Evolutionary conservation across 2,797 vertebrate genomes (phyloP), one percentile per base, ranked within the genome.

Genomic region (Odontamblyopus rebecca): DNA sequence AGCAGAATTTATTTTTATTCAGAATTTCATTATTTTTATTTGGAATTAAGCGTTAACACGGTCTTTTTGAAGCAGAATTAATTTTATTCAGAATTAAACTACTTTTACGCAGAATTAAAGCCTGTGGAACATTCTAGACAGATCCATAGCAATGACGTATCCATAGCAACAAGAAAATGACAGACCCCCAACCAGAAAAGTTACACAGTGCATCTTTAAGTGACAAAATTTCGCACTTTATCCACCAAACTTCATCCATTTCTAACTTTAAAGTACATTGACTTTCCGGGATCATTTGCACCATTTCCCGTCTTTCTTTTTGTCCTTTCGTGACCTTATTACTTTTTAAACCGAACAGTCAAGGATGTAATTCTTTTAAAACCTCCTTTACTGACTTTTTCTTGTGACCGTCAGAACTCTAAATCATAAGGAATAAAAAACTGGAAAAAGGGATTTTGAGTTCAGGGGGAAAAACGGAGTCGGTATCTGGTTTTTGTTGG

Each of bases 391-490:
- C 32, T 61, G 16, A 68, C 70, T 29, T 67, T 32, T 68, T 67
- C 23, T 12, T 54, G 23, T 13, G 23, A 30, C 23, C 19, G 27
- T 1, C n/a, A 38, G 9, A 50, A 35, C 48, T 50, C 65, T 65
- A 1, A 9, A 44, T 61, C 12, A 18, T 27, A 3, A 0, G 48
- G 2, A 63, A 62, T 27, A 57, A 38, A 23, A 19, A 5, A 62
- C 67, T 19, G 19, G 12, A 62, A 69, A 62, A 69, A 32, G 27
- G 38, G 26, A 72, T 61, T 65, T 38, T 69, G 56, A 60, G 67
- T 35, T 69, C 54, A 57, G 56, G 38, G 18, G 32, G 11, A 57
- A 60, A 56, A 53, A 64, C 18, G 19, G 27, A 53, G 54, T 67
- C n/a, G 26, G 1, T 26, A 35, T 54, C 50, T 35, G 38, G 12